Percentiles rank a stretch among this genome's conserved stretches.
These are phyloP conservation scores for Acestrorhynchus altus DNA, from an alignment of 2,797 vertebrate species.

Conservation along the genomic window DNA sequence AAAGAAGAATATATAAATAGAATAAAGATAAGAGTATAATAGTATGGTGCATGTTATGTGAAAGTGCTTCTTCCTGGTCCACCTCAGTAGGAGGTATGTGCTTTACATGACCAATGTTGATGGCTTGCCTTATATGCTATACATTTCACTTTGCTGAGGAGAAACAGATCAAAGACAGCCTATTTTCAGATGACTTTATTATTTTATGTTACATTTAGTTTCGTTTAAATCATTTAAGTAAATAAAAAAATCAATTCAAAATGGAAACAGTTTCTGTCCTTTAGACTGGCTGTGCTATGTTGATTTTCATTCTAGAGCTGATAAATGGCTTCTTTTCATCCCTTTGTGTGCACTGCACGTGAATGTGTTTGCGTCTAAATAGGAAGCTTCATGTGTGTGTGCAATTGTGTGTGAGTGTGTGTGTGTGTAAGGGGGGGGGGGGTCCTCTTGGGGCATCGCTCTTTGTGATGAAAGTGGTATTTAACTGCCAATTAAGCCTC, in stretches of 20 bases:
- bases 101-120: too few relatives aligned
- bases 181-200: too few relatives aligned
- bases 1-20: too few relatives aligned
- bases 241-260: not conserved
- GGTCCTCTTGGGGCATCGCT: conserved; percentile 33
- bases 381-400: conserved; percentile 34
- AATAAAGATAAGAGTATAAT: too few relatives aligned
- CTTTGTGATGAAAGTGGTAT: conserved; percentile 59
- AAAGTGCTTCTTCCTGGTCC: too few relatives aligned
- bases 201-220: too few relatives aligned
- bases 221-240: not conserved
- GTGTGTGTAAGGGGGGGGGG: conserved; percentile 10
- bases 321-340: conserved; percentile 55
- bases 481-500: conserved; percentile 60
- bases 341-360: conserved; percentile 39
- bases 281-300: conserved; percentile 37
- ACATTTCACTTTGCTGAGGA: too few relatives aligned
- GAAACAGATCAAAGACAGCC: too few relatives aligned
- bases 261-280: not conserved
- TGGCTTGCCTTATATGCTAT: too few relatives aligned
- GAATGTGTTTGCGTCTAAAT: conserved; percentile 34
- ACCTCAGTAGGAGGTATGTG: too few relatives aligned
- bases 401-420: conserved; percentile 13
- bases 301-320: conserved; percentile 30
- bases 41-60: too few relatives aligned